Evolutionary conservation across 1,140 invertebrate genomes (phyloP), one percentile per base, ranked within the genome.

Genomic region (Trichoplusia ni): DNA sequence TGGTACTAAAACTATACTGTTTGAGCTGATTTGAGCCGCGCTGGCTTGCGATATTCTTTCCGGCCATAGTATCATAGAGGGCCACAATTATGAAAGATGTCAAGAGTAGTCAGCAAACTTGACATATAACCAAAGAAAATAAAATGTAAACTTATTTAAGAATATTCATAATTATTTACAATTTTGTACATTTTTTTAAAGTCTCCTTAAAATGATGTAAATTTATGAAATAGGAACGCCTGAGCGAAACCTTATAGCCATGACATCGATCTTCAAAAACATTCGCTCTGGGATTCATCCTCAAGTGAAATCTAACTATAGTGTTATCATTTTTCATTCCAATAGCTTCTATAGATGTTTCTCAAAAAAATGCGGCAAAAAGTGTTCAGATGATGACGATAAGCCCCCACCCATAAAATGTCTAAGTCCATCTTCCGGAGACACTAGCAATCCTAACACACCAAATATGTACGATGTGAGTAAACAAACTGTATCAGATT

Each of bases 391-490:
- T 25, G 33, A n/a, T 14, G 13, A n/a, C n/a, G 16, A 18, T 4
- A 13, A n/a, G n/a, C n/a, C n/a, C n/a, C n/a, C n/a, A n/a, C n/a
- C n/a, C n/a, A n/a, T n/a, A n/a, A n/a, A n/a, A n/a, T n/a, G n/a
- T n/a, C n/a, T n/a, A n/a, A n/a, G n/a, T n/a, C n/a, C n/a, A n/a
- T n/a, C n/a, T 27, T 29, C 31, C 7, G 16, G 31, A 2, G 44
- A 61, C 38, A 53, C 5, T 38, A 56, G n/a, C 37, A 73, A 69
- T 13, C 73, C 65, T n/a, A 67, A 58, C 9, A 35, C 53, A 29
- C 71, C 71, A 2, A 59, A 60, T 27, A 58, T 77, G 31, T 75
- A 77, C 46, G 69, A 77, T n/a, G 72, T 77, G 69, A 75, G 69
- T 64, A 49, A 35, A 8, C 11, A 4, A n/a, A 11, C 16, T 13